Evolutionary conservation across 2,888 invertebrate species (phyloP).

Genomic region (Cephus pulcher): DNA sequence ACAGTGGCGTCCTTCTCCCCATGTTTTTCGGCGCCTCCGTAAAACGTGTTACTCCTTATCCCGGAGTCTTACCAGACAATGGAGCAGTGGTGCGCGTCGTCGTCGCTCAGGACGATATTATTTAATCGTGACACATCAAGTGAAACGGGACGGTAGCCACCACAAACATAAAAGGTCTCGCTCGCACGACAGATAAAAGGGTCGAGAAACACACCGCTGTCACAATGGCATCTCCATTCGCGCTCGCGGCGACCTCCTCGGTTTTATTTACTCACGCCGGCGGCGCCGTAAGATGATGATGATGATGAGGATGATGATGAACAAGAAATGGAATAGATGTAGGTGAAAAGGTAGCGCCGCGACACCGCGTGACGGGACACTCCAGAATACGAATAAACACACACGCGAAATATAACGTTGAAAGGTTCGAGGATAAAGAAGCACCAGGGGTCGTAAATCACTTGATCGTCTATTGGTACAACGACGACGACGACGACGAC

Average conservation of each 20-base stretch:
- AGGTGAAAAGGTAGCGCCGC: neutral
- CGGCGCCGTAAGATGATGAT: no score
- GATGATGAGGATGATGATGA: no score
- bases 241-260: neutral
- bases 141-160: no score
- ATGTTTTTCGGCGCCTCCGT: slow-evolving; percentile 41
- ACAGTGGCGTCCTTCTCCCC: slow-evolving; percentile 55
- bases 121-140: no score
- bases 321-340: no score
- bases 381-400: neutral
- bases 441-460: neutral
- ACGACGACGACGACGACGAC: no score
- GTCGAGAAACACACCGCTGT: neutral
- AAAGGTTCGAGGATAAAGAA: neutral
- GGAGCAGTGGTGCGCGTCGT: no score
- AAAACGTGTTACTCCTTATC: slow-evolving; percentile 19
- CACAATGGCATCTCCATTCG: neutral
- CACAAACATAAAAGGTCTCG: no score
- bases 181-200: no score
- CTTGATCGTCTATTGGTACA: no score
- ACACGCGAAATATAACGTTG: neutral
- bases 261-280: slow-evolving; percentile 1
- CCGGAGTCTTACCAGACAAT: neutral
- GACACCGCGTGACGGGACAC: neutral
- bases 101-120: no score